These are phyloP conservation scores for Acanthopagrus latus DNA, from an alignment of 2,797 vertebrate species.

Conservation along the genomic window DNA sequence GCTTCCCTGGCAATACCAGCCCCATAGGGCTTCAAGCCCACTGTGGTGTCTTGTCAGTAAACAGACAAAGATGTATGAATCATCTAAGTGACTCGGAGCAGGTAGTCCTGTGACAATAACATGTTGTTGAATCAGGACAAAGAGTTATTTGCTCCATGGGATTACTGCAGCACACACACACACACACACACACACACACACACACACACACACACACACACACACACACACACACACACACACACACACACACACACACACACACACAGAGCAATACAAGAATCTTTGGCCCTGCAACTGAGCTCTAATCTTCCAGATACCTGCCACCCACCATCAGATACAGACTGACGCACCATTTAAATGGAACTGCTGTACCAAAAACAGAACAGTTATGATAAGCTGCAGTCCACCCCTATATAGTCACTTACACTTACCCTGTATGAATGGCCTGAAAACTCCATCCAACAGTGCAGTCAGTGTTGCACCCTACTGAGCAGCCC, in stretches of 20 bases:
- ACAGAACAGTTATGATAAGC: constrained; percentile 43
- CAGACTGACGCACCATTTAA: constrained; percentile 35
- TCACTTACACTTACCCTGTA: constrained; percentile 42
- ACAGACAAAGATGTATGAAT: constrained; percentile 80
- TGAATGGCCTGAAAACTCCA: constrained; percentile 50
- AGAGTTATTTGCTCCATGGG: constrained; percentile 62
- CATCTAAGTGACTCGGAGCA: constrained; percentile 67
- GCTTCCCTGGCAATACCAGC: constrained; percentile 70
- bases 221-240: no score
- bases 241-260: no score
- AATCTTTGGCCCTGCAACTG: background rate
- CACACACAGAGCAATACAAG: background rate
- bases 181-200: no score
- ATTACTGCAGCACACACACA: constrained; percentile 14
- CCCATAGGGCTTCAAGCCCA: constrained; percentile 57
- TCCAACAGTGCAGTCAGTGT: constrained; percentile 49
- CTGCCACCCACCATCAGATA: constrained; percentile 36
- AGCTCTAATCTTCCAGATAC: constrained; percentile 28
- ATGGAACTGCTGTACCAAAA: constrained; percentile 27
- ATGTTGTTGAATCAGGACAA: constrained; percentile 61
- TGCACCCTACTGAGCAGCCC: constrained; percentile 60
- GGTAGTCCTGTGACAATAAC: constrained; percentile 67
- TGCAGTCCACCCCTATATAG: constrained; percentile 40
- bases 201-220: no score
- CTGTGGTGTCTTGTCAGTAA: constrained; percentile 68